These are phyloP conservation scores for Carterocephalus palaemon DNA, from an alignment of 2,888 invertebrate species.

Conservation along the genomic window DNA sequence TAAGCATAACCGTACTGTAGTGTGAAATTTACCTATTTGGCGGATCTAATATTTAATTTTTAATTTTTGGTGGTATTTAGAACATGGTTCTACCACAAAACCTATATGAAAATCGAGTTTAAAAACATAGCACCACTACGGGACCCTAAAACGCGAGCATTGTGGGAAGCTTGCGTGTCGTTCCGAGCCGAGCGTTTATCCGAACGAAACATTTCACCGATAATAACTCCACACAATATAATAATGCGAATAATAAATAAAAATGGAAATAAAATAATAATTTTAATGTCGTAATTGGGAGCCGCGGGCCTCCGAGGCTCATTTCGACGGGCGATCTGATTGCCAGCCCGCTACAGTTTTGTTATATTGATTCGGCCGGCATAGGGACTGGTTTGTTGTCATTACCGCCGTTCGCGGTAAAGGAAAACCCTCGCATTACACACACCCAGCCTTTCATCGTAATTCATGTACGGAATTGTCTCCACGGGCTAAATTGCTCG, in stretches of 20 bases:
- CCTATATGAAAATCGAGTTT: no score
- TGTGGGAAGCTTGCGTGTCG: slow-evolving; percentile 66
- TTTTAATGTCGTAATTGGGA: slow-evolving; percentile 77
- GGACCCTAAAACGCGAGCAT: slow-evolving; percentile 53
- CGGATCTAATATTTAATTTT: no score
- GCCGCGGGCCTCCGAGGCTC: slow-evolving; percentile 59
- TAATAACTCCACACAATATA: slow-evolving; percentile 79
- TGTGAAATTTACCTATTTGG: no score
- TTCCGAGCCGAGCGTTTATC: slow-evolving; percentile 67
- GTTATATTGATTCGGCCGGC: slow-evolving; percentile 56
- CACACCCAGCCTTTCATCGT: slow-evolving; percentile 1
- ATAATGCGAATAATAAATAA: slow-evolving; percentile 80
- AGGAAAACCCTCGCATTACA: slow-evolving; percentile 22
- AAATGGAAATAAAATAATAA: slow-evolving; percentile 79
- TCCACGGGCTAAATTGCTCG: slow-evolving; percentile 6
- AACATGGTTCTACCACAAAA: no score
- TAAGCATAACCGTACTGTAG: no score
- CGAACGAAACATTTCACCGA: slow-evolving; percentile 79
- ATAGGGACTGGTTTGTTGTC: slow-evolving; percentile 50
- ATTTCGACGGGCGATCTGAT: slow-evolving; percentile 63
- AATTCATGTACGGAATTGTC: slow-evolving; percentile 13
- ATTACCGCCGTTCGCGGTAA: slow-evolving; percentile 35
- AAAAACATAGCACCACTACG: slow-evolving; percentile 28
- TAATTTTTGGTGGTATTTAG: no score
- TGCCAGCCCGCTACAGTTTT: slow-evolving; percentile 49